Evolutionary conservation across 37 sponge, comb jelly and placozoan genomes (phyloP).

Genomic region (Hexactinellida sp.): DNA sequence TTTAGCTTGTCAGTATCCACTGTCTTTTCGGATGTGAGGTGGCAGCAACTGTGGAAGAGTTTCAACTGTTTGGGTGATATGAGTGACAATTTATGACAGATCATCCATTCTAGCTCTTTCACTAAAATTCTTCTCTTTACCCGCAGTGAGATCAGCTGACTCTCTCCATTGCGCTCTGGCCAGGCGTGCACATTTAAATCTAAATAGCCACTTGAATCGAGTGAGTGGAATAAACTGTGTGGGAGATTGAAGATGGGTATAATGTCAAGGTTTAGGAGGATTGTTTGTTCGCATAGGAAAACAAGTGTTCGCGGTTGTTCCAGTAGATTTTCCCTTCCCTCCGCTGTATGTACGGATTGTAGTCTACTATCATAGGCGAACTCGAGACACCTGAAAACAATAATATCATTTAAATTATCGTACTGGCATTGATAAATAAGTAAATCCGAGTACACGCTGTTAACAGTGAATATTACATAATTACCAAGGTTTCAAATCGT

Average conservation of each 20-base stretch:
- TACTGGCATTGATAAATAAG: too few relatives aligned
- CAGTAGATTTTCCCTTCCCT: background rate
- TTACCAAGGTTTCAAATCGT: too few relatives aligned
- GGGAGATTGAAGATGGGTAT: background rate
- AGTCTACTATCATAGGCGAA: background rate
- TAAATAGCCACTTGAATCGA: background rate
- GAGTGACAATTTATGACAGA: background rate
- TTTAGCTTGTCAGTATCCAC: background rate
- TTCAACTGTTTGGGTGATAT: background rate
- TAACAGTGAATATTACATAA: too few relatives aligned
- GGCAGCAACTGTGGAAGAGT: background rate
- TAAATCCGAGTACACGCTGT: too few relatives aligned
- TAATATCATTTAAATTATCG: too few relatives aligned
- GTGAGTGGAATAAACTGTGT: background rate
- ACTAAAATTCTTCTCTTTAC: background rate
- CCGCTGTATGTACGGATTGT: background rate
- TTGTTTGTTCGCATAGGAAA: background rate
- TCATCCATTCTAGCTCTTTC: slow-evolving; percentile 11
- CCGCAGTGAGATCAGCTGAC: background rate
- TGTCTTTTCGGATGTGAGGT: background rate
- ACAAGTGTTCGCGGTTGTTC: background rate
- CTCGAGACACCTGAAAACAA: background rate
- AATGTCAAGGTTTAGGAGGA: background rate
- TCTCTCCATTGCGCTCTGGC: background rate
- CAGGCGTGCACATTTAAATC: background rate